Percentiles rank a stretch among this genome's conserved stretches.
These are phyloP conservation scores for Nothoprocta perdicaria DNA, from an alignment of 2,113 vertebrate genomes.

Conservation along the genomic window DNA sequence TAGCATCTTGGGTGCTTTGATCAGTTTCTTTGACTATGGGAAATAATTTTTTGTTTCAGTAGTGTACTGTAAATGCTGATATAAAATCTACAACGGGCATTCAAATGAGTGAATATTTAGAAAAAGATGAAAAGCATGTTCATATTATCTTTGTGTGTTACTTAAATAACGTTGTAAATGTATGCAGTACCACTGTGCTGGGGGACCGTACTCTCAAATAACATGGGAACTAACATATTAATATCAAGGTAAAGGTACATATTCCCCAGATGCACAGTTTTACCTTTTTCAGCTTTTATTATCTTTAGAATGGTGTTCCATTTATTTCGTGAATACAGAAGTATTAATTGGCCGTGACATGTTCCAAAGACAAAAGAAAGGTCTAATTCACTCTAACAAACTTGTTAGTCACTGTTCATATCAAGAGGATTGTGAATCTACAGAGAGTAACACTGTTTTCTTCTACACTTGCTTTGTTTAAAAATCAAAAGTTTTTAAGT, in stretches of 20 bases:
- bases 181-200: conserved; percentile 84
- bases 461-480: conserved; percentile 78
- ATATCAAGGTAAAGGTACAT: conserved; percentile 91
- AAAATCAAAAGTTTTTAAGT: conserved; percentile 81
- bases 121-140: conserved; percentile 87
- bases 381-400: conserved; percentile 97
- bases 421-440: conserved; percentile 81
- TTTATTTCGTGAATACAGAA: conserved; percentile 87
- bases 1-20: conserved; percentile 54
- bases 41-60: conserved; percentile 65
- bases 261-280: conserved; percentile 87
- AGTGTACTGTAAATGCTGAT: conserved; percentile 67
- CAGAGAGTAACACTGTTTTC: conserved; percentile 80
- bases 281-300: conserved; percentile 88
- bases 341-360: conserved; percentile 93
- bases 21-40: conserved; percentile 52
- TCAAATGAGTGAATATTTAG: conserved; percentile 80
- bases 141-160: conserved; percentile 77
- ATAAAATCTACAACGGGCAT: conserved; percentile 68
- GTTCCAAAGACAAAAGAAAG: conserved; percentile 94
- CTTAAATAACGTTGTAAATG: conserved; percentile 84
- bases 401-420: conserved; percentile 89
- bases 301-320: conserved; percentile 82
- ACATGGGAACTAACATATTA: conserved; percentile 88
- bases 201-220: conserved; percentile 79